phyloP scores from a whole-genome alignment of 2,113 vertebrate genomes.

The Edolisoma coerulescens region DNA sequence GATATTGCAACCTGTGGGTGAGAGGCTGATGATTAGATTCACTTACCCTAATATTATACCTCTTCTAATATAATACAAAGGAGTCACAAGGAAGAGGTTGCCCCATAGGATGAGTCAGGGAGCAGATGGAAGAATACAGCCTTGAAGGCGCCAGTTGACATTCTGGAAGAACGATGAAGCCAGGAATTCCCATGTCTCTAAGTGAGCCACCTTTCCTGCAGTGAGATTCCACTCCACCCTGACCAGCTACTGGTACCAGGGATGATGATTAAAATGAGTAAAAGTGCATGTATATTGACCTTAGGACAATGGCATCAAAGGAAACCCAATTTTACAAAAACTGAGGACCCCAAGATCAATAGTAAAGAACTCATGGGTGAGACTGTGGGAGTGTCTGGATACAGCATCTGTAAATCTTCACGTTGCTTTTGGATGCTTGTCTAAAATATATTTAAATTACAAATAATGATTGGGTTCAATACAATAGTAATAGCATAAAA shows the following conservation, averaged over 20 bases:
- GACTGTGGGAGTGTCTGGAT: neutral
- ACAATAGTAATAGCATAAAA: neutral
- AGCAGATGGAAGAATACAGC: neutral
- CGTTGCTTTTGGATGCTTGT: neutral
- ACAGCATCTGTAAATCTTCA: neutral
- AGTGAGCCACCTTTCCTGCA: neutral
- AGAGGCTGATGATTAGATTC: neutral
- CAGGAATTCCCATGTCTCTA: rapidly evolving
- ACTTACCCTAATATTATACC: neutral
- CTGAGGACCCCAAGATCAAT: neutral
- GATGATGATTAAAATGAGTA: neutral
- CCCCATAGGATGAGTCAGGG: neutral
- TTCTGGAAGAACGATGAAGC: neutral
- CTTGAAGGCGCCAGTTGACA: neutral
- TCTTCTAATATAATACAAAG: neutral
- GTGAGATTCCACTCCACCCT: neutral
- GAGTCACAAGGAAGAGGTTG: neutral
- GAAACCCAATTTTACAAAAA: neutral
- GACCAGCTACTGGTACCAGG: neutral
- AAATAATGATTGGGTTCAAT: neutral
- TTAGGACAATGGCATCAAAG: neutral
- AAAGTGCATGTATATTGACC: neutral
- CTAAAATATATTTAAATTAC: neutral
- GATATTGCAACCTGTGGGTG: neutral
- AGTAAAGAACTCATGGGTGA: neutral